Evolutionary conservation across 2,888 invertebrate species (phyloP).

Genomic region (Eupithecia abbreviata): DNA sequence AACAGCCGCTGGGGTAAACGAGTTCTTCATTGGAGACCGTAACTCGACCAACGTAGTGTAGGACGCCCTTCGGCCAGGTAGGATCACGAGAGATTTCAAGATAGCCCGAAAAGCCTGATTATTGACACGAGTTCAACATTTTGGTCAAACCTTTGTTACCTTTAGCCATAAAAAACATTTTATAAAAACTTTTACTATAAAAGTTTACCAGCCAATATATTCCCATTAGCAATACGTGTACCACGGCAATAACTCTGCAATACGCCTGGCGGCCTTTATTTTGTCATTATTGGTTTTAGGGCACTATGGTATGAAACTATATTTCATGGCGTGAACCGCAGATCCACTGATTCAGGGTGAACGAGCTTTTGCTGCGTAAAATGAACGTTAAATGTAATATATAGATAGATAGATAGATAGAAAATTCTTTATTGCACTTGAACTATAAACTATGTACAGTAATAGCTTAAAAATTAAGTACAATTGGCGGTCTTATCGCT

Average conservation of each 20-base stretch:
- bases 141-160: constrained; percentile 13
- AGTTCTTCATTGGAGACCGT: no score
- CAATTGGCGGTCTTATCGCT: no score
- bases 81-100: no score
- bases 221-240: constrained; percentile 58
- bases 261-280: constrained; percentile 62
- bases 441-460: no score
- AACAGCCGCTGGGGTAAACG: no score
- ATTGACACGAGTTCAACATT: background rate
- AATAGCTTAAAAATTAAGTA: no score
- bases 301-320: constrained; percentile 48
- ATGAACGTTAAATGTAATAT: no score
- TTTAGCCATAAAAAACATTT: background rate
- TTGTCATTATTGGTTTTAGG: constrained; percentile 64
- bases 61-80: no score
- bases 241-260: constrained; percentile 59
- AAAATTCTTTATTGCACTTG: no score
- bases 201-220: constrained; percentile 68
- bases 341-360: constrained; percentile 28
- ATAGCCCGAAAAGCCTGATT: background rate
- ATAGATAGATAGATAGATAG: no score
- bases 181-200: constrained; percentile 42
- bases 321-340: constrained; percentile 34
- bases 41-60: no score
- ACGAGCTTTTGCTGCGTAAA: constrained; percentile 8